Conservation (phyloP, 2,888 invertebrate species). For the Pasiphila rectangulata region DNA sequence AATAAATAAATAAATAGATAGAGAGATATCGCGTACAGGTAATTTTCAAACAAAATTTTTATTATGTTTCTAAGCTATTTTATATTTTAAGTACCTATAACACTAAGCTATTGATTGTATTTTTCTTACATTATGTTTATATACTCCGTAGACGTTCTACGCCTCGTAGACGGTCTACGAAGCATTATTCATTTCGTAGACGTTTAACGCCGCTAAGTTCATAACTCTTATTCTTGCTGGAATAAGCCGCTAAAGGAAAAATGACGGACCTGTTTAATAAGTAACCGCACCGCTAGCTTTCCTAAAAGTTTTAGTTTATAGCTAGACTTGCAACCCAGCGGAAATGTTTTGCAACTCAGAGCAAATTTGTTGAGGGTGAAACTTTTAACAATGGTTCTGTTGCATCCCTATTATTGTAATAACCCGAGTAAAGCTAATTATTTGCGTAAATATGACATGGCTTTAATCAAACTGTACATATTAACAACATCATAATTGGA, state of each 20-base stretch:
- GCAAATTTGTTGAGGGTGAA: slow-evolving; percentile 6
- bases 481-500: no score
- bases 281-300: not conserved
- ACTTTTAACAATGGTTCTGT: slow-evolving; percentile 8
- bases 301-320: not conserved
- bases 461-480: no score
- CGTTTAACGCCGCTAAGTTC: no score
- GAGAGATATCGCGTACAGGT: no score
- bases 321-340: not conserved
- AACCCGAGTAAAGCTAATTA: not conserved
- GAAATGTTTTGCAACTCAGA: slow-evolving; percentile 1
- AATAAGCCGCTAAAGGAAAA: no score
- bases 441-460: not conserved
- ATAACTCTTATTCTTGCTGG: no score
- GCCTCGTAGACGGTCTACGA: not conserved
- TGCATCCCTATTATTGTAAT: slow-evolving; percentile 5
- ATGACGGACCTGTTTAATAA: not conserved
- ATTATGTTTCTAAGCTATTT: no score
- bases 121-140: no score
- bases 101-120: no score
- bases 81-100: no score
- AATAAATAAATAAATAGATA: no score
- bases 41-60: no score
- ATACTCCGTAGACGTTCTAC: not conserved
- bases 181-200: not conserved